Evolutionary conservation across 2,113 vertebrate genomes (phyloP), one percentile per base, ranked within the genome.

Genomic region (Neogale vison): DNA sequence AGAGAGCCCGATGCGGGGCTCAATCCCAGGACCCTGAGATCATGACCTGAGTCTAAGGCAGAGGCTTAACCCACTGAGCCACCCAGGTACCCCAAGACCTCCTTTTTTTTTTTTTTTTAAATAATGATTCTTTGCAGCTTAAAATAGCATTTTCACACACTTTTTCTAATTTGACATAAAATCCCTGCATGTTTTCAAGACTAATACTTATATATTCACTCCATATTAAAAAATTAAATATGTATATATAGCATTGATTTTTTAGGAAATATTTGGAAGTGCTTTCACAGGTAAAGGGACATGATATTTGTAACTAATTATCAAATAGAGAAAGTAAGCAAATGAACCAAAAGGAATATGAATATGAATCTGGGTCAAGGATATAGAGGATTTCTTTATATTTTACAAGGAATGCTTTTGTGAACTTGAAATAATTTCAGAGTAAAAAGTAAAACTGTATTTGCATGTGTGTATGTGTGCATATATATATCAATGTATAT

Each of bases 151-250:
- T 91, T 95, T 72, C 34, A 72, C 8, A 39, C 39, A 31, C 11
- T 90, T 95, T 61, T 57, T 79, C 39, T 83, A 63, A 84, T 92
- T 61, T 94, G 84, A 63, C 72, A 86, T 69, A 59, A 91, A 84
- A 34, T 50, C 7, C 17, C 39, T 57, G 12, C 2, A 72, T 17
- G 42, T 88, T 72, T 96, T 88, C 59, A 71, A 85, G 29, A 34
- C 20, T 76, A 52, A 95, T 88, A 92, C 65, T 14, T 77, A 45
- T 7, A 20, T 63, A 36, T 34, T 34, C 52, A 18, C 17, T 61
- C 2, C 17, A 52, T 88, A 57, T 88, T 42, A 72, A 71, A 39
- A 91, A 95, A 72, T 29, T 47, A 76, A 21, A 6, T 72, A 4
- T 24, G 20, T 57, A 5, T 88, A 45, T 31, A 36, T 17, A n/a